A percentile compares a stretch with the other conserved stretches of the same genome.
Evolutionary conservation across 2,888 invertebrate species (phyloP).

Genomic region (Torymus tubicola): DNA sequence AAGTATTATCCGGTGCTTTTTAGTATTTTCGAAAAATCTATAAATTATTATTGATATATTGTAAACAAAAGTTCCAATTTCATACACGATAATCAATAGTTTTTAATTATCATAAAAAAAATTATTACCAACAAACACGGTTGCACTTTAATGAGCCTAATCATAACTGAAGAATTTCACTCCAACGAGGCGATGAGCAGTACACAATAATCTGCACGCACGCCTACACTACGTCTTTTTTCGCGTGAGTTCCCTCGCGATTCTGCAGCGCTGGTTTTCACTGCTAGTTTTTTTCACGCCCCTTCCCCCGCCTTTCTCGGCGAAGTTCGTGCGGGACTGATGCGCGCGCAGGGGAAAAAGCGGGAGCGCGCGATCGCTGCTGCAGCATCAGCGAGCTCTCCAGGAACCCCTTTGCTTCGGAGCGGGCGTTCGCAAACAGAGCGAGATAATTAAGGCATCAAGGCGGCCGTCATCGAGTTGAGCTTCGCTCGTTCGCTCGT

Average conservation of each 20-base stretch:
- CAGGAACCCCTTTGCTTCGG: constrained; percentile 39
- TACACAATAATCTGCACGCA: background rate
- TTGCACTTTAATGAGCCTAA: no score
- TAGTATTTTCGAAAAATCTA: no score
- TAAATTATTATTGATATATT: no score
- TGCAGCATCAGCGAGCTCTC: background rate
- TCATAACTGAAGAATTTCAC: no score
- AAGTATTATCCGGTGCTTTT: no score
- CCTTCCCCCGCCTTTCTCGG: background rate
- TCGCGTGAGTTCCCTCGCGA: constrained; percentile 9
- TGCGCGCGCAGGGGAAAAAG: constrained; percentile 31
- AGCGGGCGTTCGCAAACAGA: constrained; percentile 46
- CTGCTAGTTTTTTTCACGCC: constrained; percentile 6
- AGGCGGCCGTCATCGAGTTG: constrained; percentile 40
- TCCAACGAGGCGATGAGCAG: no score
- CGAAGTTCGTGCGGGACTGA: constrained; percentile 26
- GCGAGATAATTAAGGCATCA: constrained; percentile 64
- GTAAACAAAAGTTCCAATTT: no score
- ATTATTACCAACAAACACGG: no score
- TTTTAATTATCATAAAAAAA: no score
- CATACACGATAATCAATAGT: no score
- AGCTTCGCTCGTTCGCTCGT: constrained; percentile 15
- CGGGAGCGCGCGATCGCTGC: background rate
- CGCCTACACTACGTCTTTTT: background rate
- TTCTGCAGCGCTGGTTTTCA: constrained; percentile 10